Evolutionary conservation across 23 tunicate genomes (phyloP), one percentile per base, ranked within the genome.

Genomic region (Phallusia fumigata): DNA sequence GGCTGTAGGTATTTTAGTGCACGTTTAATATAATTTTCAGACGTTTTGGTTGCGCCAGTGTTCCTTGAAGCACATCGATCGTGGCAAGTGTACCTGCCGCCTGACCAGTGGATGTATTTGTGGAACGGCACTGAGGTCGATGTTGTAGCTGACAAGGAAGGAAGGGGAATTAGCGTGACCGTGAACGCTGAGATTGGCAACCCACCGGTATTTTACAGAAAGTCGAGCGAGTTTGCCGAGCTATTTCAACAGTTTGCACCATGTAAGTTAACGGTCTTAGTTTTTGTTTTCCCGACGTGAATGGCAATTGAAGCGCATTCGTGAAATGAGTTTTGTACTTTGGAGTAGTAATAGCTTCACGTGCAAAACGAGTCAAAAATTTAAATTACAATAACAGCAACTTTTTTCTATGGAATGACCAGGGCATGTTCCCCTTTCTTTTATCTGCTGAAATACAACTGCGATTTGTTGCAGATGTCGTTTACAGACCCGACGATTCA

Each of bases 31-130:
- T 58, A 58, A 10, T 10, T 31, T 26, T 26, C 51, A 94, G 98
- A 94, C 72, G 19, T 94, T 28, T 79, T 94, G 21, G 94, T 94
- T 24, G 93, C 98, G 36, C 98, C 98, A n/a, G 98, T 94, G 16
- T 75, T 89, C 50, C 36, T 83, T 12, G 98, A 94, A 69, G 88
- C 74, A 34, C 34, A 73, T 8, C 35, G 64, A 19, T 30, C 33
- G 2, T 79, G 88, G 86, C 52, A 75, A 19, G 94, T 94, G 44
- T 94, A 94, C 79, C 87, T 94, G 24, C 98, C 98, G 2, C 81
- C 90, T 1, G 98, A 87, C 44, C 53, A 82, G 3, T 94, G 98
- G 98, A 69, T 89, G 33, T 86, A 89, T 47, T 47, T 94, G 32
- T 94, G 98, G 98, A 83, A 89, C 36, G 94, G 88, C 0, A 77